Percentiles rank a stretch among this genome's conserved stretches.
Conservation (phyloP, 2,888 invertebrate genomes). For the Diadegma fenestrale region DNA sequence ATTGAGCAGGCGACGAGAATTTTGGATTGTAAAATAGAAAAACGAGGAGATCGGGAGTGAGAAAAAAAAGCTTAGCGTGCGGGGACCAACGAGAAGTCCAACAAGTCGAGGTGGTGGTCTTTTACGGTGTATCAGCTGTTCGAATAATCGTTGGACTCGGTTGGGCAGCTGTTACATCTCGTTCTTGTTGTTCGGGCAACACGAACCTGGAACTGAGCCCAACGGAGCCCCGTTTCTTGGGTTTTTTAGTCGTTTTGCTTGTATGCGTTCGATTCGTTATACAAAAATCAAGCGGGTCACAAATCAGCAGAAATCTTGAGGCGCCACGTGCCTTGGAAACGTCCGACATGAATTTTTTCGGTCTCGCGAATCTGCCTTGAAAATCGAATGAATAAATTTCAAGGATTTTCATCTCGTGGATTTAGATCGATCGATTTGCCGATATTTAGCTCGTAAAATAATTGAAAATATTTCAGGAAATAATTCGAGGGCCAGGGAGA, state of each 20-base stretch:
- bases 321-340: conserved; percentile 42
- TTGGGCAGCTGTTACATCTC: conserved; percentile 71
- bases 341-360: background rate
- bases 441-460: background rate
- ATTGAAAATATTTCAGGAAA: background rate
- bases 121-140: conserved; percentile 82
- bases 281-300: conserved; percentile 33
- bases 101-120: conserved; percentile 72
- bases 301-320: conserved; percentile 9
- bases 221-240: conserved; percentile 46
- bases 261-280: conserved; percentile 9
- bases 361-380: background rate
- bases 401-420: background rate
- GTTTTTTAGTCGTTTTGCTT: conserved; percentile 37
- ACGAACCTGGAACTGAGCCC: conserved; percentile 60
- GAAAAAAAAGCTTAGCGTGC: conserved; percentile 49
- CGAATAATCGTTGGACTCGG: conserved; percentile 79
- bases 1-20: conserved; percentile 11
- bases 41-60: background rate
- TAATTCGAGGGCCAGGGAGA: background rate
- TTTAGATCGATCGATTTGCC: background rate
- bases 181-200: conserved; percentile 52
- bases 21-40: conserved; percentile 9
- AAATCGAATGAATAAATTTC: background rate
- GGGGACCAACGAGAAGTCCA: conserved; percentile 69